Evolutionary conservation across 2,888 invertebrate species (phyloP).

Genomic region (Aleiodes leptofemur): DNA sequence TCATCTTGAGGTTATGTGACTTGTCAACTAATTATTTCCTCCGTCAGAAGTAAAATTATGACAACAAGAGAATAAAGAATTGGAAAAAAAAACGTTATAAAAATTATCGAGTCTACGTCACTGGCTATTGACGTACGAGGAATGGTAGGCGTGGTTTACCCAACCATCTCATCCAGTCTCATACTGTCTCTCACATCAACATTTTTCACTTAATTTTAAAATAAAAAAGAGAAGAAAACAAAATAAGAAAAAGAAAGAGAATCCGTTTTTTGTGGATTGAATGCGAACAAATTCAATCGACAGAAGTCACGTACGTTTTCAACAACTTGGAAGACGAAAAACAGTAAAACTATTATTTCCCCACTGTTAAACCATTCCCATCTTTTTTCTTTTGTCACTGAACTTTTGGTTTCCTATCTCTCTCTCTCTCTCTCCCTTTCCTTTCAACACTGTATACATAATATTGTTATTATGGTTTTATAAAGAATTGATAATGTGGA

Average conservation of each 20-base stretch:
- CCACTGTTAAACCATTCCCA: slow-evolving; percentile 57
- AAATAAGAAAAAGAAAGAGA: background rate
- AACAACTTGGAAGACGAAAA: background rate
- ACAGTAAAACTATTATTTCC: background rate
- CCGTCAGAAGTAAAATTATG: slow-evolving; percentile 33
- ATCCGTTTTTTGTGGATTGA: background rate
- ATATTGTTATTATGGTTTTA: slow-evolving; percentile 38
- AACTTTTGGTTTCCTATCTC: slow-evolving; percentile 52
- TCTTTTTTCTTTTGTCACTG: slow-evolving; percentile 52
- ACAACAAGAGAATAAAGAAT: slow-evolving; percentile 20
- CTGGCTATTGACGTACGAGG: slow-evolving; percentile 74
- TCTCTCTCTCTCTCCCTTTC: slow-evolving; percentile 51
- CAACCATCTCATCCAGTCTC: slow-evolving; percentile 44
- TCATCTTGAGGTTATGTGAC: slow-evolving; percentile 40
- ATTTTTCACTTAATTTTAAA: slow-evolving; percentile 24
- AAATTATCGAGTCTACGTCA: slow-evolving; percentile 61
- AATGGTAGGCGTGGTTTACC: slow-evolving; percentile 74
- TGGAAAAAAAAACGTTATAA: slow-evolving; percentile 14
- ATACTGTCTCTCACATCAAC: slow-evolving; percentile 40
- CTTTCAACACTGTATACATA: background rate
- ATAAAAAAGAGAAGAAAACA: background rate
- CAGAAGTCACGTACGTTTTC: slow-evolving; percentile 6
- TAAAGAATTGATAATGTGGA: slow-evolving; percentile 69
- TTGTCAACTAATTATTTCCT: slow-evolving; percentile 39
- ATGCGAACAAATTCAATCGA: background rate